Evolutionary conservation across 2,797 vertebrate genomes (phyloP), one percentile per base, ranked within the genome.

Genomic region (Syndactyla subalaris): DNA sequence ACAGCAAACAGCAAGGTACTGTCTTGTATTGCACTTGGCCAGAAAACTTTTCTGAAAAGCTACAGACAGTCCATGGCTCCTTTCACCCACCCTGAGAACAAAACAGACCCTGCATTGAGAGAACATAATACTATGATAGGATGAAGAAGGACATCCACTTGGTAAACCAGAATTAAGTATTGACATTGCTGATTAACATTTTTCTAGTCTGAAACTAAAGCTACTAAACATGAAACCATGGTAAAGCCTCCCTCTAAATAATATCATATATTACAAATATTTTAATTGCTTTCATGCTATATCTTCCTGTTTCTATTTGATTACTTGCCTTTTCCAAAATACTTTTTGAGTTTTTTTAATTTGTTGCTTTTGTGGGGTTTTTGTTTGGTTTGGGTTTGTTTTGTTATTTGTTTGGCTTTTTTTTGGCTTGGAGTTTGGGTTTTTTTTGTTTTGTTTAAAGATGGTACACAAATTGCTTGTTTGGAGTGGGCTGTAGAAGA

Each of bases 401-500:
- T 54, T 54, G 15, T 24, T 21, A 20, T 19, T 8, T 6, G 22
- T 38, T 49, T 22, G 11, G 11, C 45, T 71, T 65, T 46, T 46
- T 5, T 8, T 55, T 13, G 20, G 13, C 55, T 49, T 12, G 5
- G 13, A 3, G 32, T 39, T 26, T 5, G 1, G 7, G 7, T 8
- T 32, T 20, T 20, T 27, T 36, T 27, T n/a, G 13, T 19, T 30
- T 39, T 72, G 4, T 51, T 79, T 54, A 43, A 79, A 67, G 39
- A 39, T 59, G 29, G 24, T 49, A 29, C 11, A 75, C 14, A 68
- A 52, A 75, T 58, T 12, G 59, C 18, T 7, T 12, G 46, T 73
- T 14, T 70, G 14, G 30, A 76, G 14, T 20, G n/a, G 46, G 45
- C 45, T 52, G 29, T 15, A 68, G 41, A 41, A 75, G 32, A 74